Evolutionary conservation across 1,140 invertebrate species (phyloP).

Genomic region (Hydropsyche tenuis): DNA sequence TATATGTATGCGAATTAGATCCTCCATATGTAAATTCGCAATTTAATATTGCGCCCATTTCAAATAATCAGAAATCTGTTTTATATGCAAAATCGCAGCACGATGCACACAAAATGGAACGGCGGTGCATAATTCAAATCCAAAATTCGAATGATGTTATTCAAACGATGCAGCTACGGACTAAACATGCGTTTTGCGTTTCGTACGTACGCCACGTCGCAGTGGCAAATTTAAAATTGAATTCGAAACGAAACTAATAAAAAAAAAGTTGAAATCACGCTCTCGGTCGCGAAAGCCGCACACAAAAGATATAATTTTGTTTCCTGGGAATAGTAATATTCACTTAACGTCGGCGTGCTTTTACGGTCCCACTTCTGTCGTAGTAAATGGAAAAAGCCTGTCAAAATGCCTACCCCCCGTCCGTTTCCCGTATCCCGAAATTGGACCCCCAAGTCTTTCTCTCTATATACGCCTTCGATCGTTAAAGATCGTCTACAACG

Average conservation of each 20-base stretch:
- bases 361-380: conserved; percentile 13
- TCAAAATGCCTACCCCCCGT: conserved; percentile 15
- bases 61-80: too few relatives aligned
- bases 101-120: too few relatives aligned
- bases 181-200: not conserved
- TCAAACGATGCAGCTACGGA: too few relatives aligned
- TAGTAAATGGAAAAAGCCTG: conserved; percentile 37
- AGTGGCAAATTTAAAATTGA: not conserved
- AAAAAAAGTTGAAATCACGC: not conserved
- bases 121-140: too few relatives aligned
- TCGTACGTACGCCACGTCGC: too few relatives aligned
- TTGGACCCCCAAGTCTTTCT: not conserved
- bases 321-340: conserved; percentile 19
- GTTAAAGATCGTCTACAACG: conserved; percentile 4
- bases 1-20: not conserved
- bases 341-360: conserved; percentile 21
- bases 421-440: not conserved
- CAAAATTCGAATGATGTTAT: too few relatives aligned
- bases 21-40: too few relatives aligned
- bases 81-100: too few relatives aligned
- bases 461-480: not conserved
- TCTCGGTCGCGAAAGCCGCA: not conserved
- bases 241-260: not conserved
- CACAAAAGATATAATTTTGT: conserved; percentile 12
- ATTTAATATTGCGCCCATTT: too few relatives aligned